Percentiles rank a stretch among this genome's conserved stretches.
These are phyloP conservation scores for Polypedilum vanderplanki DNA, from an alignment of 1,140 invertebrate genomes.

Conservation along the genomic window DNA sequence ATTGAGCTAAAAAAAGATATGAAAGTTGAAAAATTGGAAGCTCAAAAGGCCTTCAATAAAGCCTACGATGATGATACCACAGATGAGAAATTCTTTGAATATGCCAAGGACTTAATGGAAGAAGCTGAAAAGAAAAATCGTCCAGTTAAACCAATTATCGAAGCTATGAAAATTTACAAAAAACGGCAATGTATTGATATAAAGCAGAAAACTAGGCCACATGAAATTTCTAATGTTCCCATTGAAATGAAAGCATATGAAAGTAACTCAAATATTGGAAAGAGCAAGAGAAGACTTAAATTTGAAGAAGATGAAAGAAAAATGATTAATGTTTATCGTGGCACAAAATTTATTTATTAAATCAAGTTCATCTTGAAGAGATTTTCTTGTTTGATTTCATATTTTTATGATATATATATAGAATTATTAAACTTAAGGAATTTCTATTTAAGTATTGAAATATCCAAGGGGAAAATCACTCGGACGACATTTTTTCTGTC, in stretches of 20 bases:
- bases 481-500: too few species aligned
- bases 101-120: conserved; percentile 39
- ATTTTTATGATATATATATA: too few species aligned
- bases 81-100: conserved; percentile 39
- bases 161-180: conserved; percentile 35
- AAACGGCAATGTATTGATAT: conserved; percentile 32
- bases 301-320: conserved; percentile 8
- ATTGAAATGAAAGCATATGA: neutral
- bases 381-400: too few species aligned
- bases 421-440: too few species aligned
- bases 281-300: neutral
- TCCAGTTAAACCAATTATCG: conserved; percentile 37
- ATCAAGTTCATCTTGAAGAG: too few species aligned
- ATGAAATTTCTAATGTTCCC: conserved; percentile 30
- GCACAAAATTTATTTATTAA: neutral
- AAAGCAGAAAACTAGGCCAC: conserved; percentile 31
- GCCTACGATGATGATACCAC: neutral
- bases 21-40: neutral
- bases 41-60: neutral
- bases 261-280: neutral
- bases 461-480: too few species aligned
- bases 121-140: conserved; percentile 37
- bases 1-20: neutral
- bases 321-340: conserved; percentile 10
- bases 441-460: too few species aligned